Base-by-base conservation (phyloP, 2,888 invertebrate genomes). In the Leucophenga montana region DNA sequence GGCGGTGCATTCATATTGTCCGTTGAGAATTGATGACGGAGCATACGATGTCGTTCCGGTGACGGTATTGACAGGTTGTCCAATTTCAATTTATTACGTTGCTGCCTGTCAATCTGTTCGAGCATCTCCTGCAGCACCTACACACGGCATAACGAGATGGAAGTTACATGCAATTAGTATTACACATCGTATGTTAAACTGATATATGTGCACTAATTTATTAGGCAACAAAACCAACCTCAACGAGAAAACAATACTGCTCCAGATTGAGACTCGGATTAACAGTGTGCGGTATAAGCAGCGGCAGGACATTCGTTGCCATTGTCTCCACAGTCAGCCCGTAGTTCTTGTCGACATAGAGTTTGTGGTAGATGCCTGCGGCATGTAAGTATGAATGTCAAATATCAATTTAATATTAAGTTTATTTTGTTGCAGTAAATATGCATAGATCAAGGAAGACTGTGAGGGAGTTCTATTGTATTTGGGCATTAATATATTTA, bases 251-350 rank as follows among this genome's bases (percentile, higher is more conserved):
- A 69, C 92, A 93, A 86, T 95, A 96, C 89, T 96, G 95, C 77
- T 95, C 95, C 83, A 96, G 89, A 87, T 93, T 94, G 73, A 96
- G 90, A 54, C 93, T 92, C 14, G 97, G 95, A 89, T 97, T 97
- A 71, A 98, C 94, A 0, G 97, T 95, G 87, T 96, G 96, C 20
- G 98, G 98, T 70, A 97, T 93, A 67, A 98, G 91, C 14, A 95
- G 92, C 8, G 98, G 98, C 92, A 98, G 95, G 83, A 97, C 96
- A 86, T 95, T 93, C 13, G 95, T 96, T 8, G 98, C 98, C 93
- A 98, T 95, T 82, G 97, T 91, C 86, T 94, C 96, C 62, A 97
- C 94, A 3, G 95, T 95, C 78, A 98, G 90, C 53, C 96, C 97
- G 88, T 95, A 97, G 86, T 94, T 95, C 88, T 95, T 95, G 89